Conservation (phyloP, 1,140 invertebrate species). For the Drosophila bocqueti region DNA sequence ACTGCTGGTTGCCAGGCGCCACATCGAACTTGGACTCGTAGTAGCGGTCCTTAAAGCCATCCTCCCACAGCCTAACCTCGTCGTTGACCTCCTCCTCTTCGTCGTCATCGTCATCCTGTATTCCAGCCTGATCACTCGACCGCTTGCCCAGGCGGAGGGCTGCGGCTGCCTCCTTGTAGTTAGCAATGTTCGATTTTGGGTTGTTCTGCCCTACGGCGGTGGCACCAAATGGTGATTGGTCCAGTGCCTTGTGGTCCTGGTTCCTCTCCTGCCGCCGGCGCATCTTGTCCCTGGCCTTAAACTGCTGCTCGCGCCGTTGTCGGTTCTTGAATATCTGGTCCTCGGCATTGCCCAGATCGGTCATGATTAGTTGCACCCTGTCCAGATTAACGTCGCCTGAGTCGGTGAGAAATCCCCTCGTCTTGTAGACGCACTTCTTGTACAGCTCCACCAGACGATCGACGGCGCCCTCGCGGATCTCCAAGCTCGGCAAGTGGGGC, state of each 20-base stretch:
- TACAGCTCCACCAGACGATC: constrained; percentile 97
- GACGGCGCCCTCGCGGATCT: constrained; percentile 99
- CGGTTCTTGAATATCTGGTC: constrained; percentile 98
- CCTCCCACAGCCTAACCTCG: constrained; percentile 98
- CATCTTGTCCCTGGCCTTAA: constrained; percentile 92
- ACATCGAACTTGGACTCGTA: constrained; percentile 99
- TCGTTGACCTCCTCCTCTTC: constrained; percentile 92
- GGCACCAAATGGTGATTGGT: constrained; percentile 90
- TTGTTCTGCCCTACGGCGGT: constrained; percentile 85
- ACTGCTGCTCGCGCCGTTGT: constrained; percentile 94
- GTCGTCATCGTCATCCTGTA: constrained; percentile 79
- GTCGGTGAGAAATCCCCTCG: constrained; percentile 97
- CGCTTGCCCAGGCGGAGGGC: constrained; percentile 87
- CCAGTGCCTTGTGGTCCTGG: constrained; percentile 55
- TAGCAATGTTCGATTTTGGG: constrained; percentile 84
- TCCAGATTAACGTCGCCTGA: constrained; percentile 97
- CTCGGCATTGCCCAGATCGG: constrained; percentile 96
- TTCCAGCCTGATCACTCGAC: constrained; percentile 54
- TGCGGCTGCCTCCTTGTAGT: constrained; percentile 90
- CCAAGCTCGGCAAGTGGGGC: constrained; percentile 98
- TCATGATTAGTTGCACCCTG: constrained; percentile 97
- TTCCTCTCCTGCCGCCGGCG: constrained; percentile 86
- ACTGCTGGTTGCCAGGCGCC: constrained; percentile 91
- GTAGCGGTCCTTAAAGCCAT: constrained; percentile 99
- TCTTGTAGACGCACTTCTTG: constrained; percentile 97